Base-by-base conservation (phyloP, 2,888 invertebrate genomes). In the Oscheius sp. region DNA sequence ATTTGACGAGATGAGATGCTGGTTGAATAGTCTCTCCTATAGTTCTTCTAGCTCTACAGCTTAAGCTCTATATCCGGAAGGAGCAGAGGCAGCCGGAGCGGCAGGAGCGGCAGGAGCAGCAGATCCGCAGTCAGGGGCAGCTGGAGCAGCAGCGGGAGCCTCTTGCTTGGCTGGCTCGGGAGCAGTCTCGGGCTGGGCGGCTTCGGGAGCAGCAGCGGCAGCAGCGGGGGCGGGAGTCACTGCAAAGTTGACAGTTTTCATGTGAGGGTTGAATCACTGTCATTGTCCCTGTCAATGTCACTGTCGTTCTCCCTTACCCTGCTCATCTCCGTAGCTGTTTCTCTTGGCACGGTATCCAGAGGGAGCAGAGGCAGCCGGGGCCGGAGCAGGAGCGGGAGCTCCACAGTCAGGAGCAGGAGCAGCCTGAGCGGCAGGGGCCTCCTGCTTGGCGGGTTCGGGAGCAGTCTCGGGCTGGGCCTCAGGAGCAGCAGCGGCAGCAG, bases 291-390 rank as follows among this genome's bases (percentile, higher is more conserved):
- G 63, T 82, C 79, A 32, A 72, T 73, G 75, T 71, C 71, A 1
- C 75, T 2, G 51, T 13, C 7, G 21, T 21, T 21, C 21, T 21
- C 21, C 42, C 50, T 35, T 79, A 13, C 80, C 78, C 60, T 76
- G 72, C 55, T 82, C 82, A 48, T 81, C 81, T 76, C 81, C 81
- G 59, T 81, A 81, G 42, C 73, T 68, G 77, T 79, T 80, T 62
- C 80, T 77, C 74, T 80, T 79, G 76, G 70, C 66, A 55, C 79
- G 73, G 75, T 79, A 79, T 76, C 77, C 79, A 37, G 58, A 47
- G 32, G 42, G 33, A 59, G 11, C 42, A 42, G 65, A 55, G n/a
- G 53, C 55, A 50, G 65, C 32, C 10, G 65, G 33, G 51, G 55
- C 37, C 7, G 55, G n/a, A 53, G 68, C 48, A 21, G 35, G 47